Conservation (phyloP, 1,140 invertebrate species). For the Platyscapa corneri region DNA sequence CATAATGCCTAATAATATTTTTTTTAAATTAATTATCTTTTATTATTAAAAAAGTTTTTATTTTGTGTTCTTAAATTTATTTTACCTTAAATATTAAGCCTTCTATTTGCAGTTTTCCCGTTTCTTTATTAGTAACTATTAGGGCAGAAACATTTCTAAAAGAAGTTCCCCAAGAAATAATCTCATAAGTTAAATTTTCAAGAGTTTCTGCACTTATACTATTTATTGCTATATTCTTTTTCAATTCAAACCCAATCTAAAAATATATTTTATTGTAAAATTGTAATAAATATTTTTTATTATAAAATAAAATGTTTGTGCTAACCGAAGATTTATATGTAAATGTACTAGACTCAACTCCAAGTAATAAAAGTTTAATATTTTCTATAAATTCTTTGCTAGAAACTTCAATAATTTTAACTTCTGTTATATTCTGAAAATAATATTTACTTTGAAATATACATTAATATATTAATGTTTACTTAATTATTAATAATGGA, state of each 20-base stretch:
- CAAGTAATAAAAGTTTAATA: conserved; percentile 69
- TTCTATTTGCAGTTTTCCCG: conserved; percentile 59
- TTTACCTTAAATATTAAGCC: conserved; percentile 70
- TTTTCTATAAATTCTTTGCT: conserved; percentile 66
- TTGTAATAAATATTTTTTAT: conserved; percentile 5
- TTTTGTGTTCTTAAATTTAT: neutral
- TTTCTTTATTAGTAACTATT: conserved; percentile 55
- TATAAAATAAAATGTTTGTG: conserved; percentile 27
- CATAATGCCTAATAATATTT: conserved; percentile 73
- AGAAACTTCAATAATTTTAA: conserved; percentile 57
- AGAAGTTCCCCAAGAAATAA: conserved; percentile 68
- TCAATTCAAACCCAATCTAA: conserved; percentile 63
- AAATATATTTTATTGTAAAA: conserved; percentile 33
- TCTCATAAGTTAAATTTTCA: conserved; percentile 59
- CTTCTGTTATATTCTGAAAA: neutral
- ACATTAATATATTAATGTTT: neutral
- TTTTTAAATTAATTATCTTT: neutral
- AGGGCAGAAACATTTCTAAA: conserved; percentile 63
- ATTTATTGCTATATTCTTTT: conserved; percentile 59
- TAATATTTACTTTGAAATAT: neutral
- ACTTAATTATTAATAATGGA: conserved; percentile 62
- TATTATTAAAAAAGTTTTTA: neutral
- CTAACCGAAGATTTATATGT: conserved; percentile 58
- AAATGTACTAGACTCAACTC: conserved; percentile 74
- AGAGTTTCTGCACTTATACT: conserved; percentile 62